These are phyloP conservation scores for rabbit (Oryctolagus cuniculus) DNA, from an alignment of 2,113 vertebrate species.

Conservation along the genomic window mOryCun1.1 NC_091432.1:52846001-52846500, in stretches of 20 bases:
- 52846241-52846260: background rate
- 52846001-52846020: background rate
- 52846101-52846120: background rate
- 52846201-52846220: background rate
- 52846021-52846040: background rate
- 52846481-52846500: background rate
- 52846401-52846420: background rate
- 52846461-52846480: background rate
- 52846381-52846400: background rate
- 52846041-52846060: background rate
- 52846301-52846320: no score
- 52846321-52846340: background rate
- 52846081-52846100: background rate
- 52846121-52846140: rapidly evolving
- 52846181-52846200: no score
- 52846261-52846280: background rate
- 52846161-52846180: background rate
- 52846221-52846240: background rate
- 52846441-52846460: background rate
- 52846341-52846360: background rate
- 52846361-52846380: background rate
- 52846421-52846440: background rate
- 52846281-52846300: background rate
- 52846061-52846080: background rate
- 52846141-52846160: background rate